A percentile compares a stretch with the other conserved stretches of the same genome.
Conservation (phyloP, 2,888 invertebrate genomes). For the Acrocyrtus sp. region DNA sequence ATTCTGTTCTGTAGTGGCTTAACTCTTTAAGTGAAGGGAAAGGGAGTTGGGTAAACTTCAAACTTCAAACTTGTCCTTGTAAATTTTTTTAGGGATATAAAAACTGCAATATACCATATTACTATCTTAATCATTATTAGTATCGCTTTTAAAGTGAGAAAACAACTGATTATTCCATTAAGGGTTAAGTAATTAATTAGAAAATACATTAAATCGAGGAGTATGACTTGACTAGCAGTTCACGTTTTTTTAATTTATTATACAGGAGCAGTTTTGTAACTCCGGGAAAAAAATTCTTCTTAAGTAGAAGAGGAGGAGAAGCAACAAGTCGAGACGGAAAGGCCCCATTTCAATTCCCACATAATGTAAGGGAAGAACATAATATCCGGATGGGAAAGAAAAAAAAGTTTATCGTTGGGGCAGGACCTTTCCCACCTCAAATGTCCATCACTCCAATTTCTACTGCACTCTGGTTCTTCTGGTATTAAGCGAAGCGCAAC, state of each 20-base stretch:
- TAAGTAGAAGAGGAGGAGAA: background rate
- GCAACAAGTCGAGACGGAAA: background rate
- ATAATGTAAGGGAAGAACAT: background rate
- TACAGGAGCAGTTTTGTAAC: background rate
- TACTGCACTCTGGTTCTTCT: too few species aligned
- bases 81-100: too few species aligned
- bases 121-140: too few species aligned
- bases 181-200: too few species aligned
- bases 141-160: too few species aligned
- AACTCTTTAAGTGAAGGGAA: background rate
- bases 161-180: too few species aligned
- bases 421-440: conserved; percentile 49
- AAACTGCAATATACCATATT: too few species aligned
- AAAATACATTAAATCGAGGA: too few species aligned
- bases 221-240: too few species aligned
- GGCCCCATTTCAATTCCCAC: background rate
- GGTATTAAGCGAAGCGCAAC: too few species aligned
- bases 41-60: background rate
- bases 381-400: conserved; percentile 2
- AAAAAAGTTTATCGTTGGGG: conserved; percentile 37
- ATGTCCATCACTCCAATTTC: conserved; percentile 50
- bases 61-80: too few species aligned
- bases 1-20: background rate
- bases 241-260: background rate
- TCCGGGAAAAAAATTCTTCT: background rate